These are phyloP conservation scores for Enoplosus armatus DNA, from an alignment of 2,797 vertebrate species.

Conservation along the genomic window DNA sequence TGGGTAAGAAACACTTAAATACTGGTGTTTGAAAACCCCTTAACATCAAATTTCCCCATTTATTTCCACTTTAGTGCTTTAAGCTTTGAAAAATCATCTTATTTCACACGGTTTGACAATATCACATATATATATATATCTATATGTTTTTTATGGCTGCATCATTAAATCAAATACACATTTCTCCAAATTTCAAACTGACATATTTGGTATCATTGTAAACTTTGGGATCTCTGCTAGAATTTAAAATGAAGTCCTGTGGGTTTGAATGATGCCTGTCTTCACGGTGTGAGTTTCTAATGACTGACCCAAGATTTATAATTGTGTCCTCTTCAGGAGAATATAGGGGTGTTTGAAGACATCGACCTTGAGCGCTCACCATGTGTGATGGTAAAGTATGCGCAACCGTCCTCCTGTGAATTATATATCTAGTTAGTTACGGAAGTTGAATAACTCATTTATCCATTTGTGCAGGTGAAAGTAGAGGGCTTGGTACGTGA, in stretches of 20 bases:
- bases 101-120: neutral
- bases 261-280: neutral
- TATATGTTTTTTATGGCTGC: neutral
- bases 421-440: neutral
- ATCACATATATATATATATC: neutral
- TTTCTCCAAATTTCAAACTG: neutral
- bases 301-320: neutral
- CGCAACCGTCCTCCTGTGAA: neutral
- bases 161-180: neutral
- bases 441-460: neutral
- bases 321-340: conserved; percentile 65
- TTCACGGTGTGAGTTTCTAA: neutral
- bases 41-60: neutral
- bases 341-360: conserved; percentile 74
- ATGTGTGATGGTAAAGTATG: conserved; percentile 89
- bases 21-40: neutral
- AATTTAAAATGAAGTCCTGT: neutral
- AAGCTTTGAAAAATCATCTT: neutral
- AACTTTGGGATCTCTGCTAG: neutral
- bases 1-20: conserved; percentile 75
- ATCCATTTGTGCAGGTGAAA: conserved; percentile 73
- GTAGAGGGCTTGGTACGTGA: conserved; percentile 70
- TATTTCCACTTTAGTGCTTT: neutral
- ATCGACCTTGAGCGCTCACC: conserved; percentile 79
- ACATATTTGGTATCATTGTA: neutral